These are phyloP conservation scores for Toxotes lorentzi DNA, from an alignment of 2,797 vertebrate species.

Conservation along the genomic window DNA sequence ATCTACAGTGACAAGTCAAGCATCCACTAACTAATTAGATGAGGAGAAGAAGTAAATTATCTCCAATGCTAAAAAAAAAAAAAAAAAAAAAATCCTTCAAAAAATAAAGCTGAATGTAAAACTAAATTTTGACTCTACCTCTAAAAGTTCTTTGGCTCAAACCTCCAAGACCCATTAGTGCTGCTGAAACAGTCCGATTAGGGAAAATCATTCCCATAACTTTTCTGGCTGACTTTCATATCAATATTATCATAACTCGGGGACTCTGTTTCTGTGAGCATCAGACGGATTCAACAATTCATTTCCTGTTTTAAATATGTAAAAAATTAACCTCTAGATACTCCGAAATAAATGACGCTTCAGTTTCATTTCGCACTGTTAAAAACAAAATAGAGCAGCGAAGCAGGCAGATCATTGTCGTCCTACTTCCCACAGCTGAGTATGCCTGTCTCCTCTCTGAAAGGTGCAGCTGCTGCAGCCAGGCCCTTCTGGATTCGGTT, in stretches of 20 bases:
- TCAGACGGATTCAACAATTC: not conserved
- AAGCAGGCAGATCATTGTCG: not conserved
- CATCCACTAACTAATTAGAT: not conserved
- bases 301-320: not conserved
- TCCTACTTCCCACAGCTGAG: constrained; percentile 29
- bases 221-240: constrained; percentile 53
- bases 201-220: constrained; percentile 57
- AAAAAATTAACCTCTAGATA: not conserved
- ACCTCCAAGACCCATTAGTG: not conserved
- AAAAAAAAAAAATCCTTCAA: not conserved
- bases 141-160: not conserved
- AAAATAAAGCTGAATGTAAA: not conserved
- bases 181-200: constrained; percentile 35
- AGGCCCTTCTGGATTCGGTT: constrained; percentile 54
- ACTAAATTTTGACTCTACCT: not conserved
- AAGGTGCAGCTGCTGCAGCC: constrained; percentile 16
- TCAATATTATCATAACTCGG: constrained; percentile 62
- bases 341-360: not conserved
- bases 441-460: not conserved
- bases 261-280: constrained; percentile 1
- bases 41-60: not conserved
- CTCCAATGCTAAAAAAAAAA: too few relatives aligned
- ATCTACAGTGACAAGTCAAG: constrained; percentile 9
- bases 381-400: not conserved
- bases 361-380: not conserved